Base-by-base conservation (phyloP, 2,113 vertebrate species). In the Albula glossodonta region DNA sequence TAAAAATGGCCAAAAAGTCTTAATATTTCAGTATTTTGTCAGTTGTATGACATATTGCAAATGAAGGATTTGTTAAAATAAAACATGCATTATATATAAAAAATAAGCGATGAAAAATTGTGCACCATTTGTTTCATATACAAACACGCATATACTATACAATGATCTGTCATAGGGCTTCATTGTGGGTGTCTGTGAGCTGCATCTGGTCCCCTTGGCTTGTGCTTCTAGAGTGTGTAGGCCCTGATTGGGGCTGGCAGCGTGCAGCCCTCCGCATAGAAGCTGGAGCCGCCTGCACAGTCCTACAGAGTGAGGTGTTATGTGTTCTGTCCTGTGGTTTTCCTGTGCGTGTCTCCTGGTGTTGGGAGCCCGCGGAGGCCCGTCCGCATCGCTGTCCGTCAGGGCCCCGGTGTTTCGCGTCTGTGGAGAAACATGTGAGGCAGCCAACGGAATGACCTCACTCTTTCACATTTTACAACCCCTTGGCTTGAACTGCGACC, bases 391-490 rank as follows among this genome's bases (percentile, higher is more conserved):
- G 53, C 6, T 22, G 17, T 70, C 63, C 19, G 7, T 70, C 63
- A n/a, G 22, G 17, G 19, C 63, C 56, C 56, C 22, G 63, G 5
- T 17, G 63, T 70, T 70, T 22, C 3, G 22, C 22, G 17, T 74
- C 66, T 8, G 8, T 31, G n/a, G n/a, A 74, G 66, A 74, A 74
- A 74, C 66, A 74, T 25, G 66, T 22, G 66, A 22, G 66, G 22
- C 66, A 74, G 66, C 11, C 66, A 84, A 88, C 84, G 89, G 86
- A 93, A 91, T 87, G 88, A 88, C 51, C 80, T 82, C 89, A 88
- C 80, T 91, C 89, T 92, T 88, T 88, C 82, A 52, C 15, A 41
- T 63, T 81, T 80, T 79, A 87, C 80, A 60, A 60, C 53, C 63
- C 63, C 12, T 13, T 48, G 53, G 51, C 17, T 79, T n/a, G 50